A percentile compares a stretch with the other conserved stretches of the same genome.
These are phyloP conservation scores for Cybosia mesomella DNA, from an alignment of 2,888 invertebrate genomes.

Conservation along the genomic window DNA sequence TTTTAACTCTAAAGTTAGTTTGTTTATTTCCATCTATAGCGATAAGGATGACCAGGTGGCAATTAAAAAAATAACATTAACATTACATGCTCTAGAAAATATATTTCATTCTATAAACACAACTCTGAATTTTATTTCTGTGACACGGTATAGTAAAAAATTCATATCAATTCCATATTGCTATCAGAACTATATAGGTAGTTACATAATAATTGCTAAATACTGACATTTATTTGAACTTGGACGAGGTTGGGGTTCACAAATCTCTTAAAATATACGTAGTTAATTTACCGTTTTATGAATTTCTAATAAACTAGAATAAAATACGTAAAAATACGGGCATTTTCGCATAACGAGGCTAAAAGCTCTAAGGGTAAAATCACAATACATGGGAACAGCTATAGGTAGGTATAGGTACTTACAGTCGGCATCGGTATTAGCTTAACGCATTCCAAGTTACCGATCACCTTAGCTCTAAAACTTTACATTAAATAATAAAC, in stretches of 20 bases:
- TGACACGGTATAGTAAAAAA: conserved; percentile 36
- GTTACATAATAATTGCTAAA: conserved; percentile 21
- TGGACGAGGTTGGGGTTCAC: conserved; percentile 49
- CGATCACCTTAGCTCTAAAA: no score
- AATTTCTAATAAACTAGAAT: neutral
- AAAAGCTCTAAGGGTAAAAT: neutral
- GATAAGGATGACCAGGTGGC: neutral
- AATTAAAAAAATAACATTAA: conserved; percentile 29
- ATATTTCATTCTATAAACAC: conserved; percentile 54
- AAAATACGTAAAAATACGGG: neutral
- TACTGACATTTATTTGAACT: conserved; percentile 24
- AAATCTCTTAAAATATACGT: conserved; percentile 14
- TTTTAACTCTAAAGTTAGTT: no score
- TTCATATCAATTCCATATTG: conserved; percentile 55
- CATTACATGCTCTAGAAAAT: conserved; percentile 56
- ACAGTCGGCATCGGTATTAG: no score
- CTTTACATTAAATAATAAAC: no score
- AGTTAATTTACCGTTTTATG: conserved; percentile 4
- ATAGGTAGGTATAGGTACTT: no score
- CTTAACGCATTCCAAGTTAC: no score
- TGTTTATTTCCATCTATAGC: no score
- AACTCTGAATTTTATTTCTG: conserved; percentile 44
- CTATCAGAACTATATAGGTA: conserved; percentile 22
- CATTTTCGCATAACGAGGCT: neutral
- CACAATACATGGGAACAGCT: neutral